Evolutionary conservation across 2,888 invertebrate genomes (phyloP).

Genomic region (Kryphioiulus occultus): DNA sequence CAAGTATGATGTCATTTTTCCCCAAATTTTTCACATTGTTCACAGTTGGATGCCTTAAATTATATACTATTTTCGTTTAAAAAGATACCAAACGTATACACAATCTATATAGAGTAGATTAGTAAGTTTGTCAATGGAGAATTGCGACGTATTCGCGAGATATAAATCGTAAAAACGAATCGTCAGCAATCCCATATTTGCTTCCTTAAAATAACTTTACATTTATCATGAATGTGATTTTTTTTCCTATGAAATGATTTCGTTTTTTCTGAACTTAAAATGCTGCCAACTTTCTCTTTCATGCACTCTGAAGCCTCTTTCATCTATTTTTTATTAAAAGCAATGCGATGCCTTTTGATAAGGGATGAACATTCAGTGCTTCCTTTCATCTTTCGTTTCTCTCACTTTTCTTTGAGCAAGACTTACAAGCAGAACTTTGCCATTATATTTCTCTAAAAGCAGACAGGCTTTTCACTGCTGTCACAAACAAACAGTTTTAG

Average conservation of each 20-base stretch:
- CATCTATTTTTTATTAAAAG: slow-evolving; percentile 12
- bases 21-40: too few species aligned
- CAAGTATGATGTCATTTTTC: too few species aligned
- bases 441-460: neutral
- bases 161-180: neutral
- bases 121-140: too few species aligned
- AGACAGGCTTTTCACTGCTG: neutral
- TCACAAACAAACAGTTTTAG: neutral
- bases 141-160: too few species aligned
- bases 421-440: neutral
- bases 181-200: neutral
- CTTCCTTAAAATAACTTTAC: neutral
- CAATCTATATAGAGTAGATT: too few species aligned
- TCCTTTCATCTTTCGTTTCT: neutral
- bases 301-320: neutral
- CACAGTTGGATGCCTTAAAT: too few species aligned
- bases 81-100: too few species aligned
- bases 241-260: neutral
- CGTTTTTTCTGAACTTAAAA: neutral
- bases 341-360: slow-evolving; percentile 19
- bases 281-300: neutral
- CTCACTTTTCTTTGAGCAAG: neutral
- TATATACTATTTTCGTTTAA: too few species aligned
- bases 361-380: neutral
- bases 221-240: neutral